Percentiles rank a stretch among this genome's conserved stretches.
These are phyloP conservation scores for Pinctada fucata DNA, from an alignment of 2,888 invertebrate species.

Conservation along the genomic window DNA sequence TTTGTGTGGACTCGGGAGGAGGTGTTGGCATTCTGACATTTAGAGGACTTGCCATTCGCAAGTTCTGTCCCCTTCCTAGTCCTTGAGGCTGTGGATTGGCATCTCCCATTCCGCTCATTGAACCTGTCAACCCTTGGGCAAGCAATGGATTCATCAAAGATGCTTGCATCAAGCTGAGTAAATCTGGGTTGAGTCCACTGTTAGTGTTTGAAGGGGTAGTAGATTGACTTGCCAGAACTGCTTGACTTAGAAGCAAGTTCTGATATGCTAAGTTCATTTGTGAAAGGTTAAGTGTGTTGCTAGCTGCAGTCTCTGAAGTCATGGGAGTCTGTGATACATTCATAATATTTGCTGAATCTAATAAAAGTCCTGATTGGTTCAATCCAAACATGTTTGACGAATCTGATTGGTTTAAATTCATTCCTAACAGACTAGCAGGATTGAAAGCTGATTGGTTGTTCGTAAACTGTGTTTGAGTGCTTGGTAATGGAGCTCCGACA, in stretches of 20 bases:
- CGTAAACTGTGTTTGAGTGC: not conserved
- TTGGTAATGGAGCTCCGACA: not conserved
- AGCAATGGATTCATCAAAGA: not conserved
- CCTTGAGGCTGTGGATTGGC: not conserved
- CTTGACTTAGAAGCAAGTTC: not conserved
- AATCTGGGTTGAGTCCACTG: not conserved
- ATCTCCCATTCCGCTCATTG: not conserved
- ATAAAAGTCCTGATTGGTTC: no score
- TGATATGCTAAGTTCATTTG: not conserved
- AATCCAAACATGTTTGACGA: no score
- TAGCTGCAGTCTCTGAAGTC: not conserved
- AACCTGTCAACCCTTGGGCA: not conserved
- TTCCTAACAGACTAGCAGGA: not conserved
- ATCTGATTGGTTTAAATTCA: not conserved
- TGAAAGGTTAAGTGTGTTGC: not conserved
- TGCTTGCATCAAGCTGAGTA: not conserved
- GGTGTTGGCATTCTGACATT: not conserved
- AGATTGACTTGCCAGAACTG: not conserved
- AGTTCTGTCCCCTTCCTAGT: not conserved
- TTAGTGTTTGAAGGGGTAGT: not conserved
- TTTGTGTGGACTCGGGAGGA: not conserved
- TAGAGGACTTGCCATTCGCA: not conserved
- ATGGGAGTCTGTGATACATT: no score
- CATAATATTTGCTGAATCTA: no score
- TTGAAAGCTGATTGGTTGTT: not conserved